Evolutionary conservation across 2,113 vertebrate species (phyloP).

Genomic region (Serilophus lunatus): DNA sequence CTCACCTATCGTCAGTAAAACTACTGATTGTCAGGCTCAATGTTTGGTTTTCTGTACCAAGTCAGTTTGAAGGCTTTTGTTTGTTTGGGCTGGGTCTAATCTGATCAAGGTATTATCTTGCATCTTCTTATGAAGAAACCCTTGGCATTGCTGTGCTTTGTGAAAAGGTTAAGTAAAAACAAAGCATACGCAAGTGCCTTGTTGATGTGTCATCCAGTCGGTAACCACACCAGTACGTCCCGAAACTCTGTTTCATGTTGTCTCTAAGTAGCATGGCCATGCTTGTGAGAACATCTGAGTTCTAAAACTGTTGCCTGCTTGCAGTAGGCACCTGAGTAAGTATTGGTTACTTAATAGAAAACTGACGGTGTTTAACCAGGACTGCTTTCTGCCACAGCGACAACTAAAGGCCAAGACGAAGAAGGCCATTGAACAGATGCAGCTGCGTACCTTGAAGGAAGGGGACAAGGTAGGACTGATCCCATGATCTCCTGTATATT

Average conservation of each 20-base stretch:
- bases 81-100: not conserved
- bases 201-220: not conserved
- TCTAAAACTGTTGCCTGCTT: not conserved
- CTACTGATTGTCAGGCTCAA: not conserved
- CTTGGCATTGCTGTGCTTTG: not conserved
- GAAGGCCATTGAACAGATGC: conserved; percentile 83
- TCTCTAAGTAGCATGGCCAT: not conserved
- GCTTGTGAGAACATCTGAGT: not conserved
- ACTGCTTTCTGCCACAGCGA: conserved; percentile 68
- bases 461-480: conserved; percentile 80
- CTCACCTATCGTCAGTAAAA: not conserved
- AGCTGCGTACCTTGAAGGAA: conserved; percentile 83
- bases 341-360: not conserved
- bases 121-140: not conserved
- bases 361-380: not conserved
- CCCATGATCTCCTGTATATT: rapidly evolving
- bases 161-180: not conserved
- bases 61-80: not conserved
- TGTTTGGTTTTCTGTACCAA: not conserved
- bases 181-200: not conserved
- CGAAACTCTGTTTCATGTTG: not conserved
- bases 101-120: not conserved
- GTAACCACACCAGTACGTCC: not conserved
- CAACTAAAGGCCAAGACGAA: conserved; percentile 84
- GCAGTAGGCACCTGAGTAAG: not conserved